These are phyloP conservation scores for Hypanus sabinus DNA, from an alignment of 2,113 vertebrate species.

Conservation along the genomic window DNA sequence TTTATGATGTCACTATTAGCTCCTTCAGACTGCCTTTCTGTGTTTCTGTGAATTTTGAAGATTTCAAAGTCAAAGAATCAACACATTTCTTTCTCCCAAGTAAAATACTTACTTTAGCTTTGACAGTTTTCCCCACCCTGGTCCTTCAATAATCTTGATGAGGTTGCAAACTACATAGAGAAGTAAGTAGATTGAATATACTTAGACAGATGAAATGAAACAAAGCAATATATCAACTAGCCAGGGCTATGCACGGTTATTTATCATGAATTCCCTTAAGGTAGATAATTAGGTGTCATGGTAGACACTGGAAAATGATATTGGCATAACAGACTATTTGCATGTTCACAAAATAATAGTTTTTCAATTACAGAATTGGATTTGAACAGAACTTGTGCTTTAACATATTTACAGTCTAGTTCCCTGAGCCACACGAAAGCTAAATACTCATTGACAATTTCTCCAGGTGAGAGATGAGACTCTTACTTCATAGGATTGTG, in stretches of 20 bases:
- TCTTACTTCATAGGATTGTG: background rate
- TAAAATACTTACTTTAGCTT: background rate
- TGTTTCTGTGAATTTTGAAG: too few species aligned
- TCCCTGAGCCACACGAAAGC: background rate
- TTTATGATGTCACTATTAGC: background rate
- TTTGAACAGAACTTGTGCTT: background rate
- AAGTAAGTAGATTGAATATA: conserved; percentile 15
- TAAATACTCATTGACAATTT: conserved; percentile 7
- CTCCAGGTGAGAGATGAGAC: background rate
- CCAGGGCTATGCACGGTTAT: background rate
- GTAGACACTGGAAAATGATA: conserved; percentile 7
- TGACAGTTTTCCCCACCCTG: background rate
- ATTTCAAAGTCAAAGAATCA: background rate
- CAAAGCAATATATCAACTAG: conserved; percentile 27
- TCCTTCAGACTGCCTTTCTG: background rate
- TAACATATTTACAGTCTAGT: background rate
- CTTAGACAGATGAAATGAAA: conserved; percentile 27
- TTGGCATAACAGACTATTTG: conserved; percentile 26
- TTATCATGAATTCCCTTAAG: conserved; percentile 23
- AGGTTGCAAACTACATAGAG: background rate
- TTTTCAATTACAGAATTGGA: conserved; percentile 32
- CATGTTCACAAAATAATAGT: conserved; percentile 34
- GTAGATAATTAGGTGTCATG: conserved; percentile 11
- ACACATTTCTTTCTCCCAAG: background rate
- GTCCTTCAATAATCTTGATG: background rate